Conservation (phyloP, 2,888 invertebrate species). For the Proisotoma minuta region DNA sequence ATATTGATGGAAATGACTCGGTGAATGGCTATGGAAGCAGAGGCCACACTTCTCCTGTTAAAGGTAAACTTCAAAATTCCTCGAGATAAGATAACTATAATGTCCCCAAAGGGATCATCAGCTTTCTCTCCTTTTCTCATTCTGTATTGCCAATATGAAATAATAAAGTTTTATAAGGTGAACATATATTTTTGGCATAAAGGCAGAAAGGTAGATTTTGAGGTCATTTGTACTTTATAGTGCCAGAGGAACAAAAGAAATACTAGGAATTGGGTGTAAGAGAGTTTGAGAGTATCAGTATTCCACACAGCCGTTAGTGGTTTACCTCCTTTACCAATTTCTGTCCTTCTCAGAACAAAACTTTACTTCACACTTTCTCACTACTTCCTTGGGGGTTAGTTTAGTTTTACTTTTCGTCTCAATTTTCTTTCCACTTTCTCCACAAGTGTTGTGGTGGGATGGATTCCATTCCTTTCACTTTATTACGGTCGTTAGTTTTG, state of each 20-base stretch:
- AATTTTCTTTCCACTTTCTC: background rate
- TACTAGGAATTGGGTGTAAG: background rate
- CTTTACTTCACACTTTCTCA: background rate
- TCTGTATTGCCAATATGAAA: conserved; percentile 19
- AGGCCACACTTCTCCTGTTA: conserved; percentile 28
- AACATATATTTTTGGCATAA: background rate
- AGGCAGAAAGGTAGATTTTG: background rate
- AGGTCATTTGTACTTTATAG: too few relatives aligned
- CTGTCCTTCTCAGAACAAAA: background rate
- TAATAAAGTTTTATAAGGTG: conserved; percentile 4
- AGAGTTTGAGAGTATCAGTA: background rate
- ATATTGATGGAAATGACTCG: conserved; percentile 30
- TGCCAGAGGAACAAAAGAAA: background rate
- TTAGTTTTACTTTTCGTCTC: background rate
- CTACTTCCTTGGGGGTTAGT: background rate
- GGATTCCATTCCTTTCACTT: too few relatives aligned
- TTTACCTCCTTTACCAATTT: background rate
- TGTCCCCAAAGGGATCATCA: conserved; percentile 20
- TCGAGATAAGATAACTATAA: conserved; percentile 11
- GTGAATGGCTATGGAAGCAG: conserved; percentile 26
- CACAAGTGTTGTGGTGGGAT: too few relatives aligned
- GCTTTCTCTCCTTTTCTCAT: conserved; percentile 15
- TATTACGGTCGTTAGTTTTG: background rate
- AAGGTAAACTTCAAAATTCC: conserved; percentile 36
- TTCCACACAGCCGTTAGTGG: background rate